These are phyloP conservation scores for Cerceris rybyensis DNA, from an alignment of 2,888 invertebrate genomes.

Conservation along the genomic window DNA sequence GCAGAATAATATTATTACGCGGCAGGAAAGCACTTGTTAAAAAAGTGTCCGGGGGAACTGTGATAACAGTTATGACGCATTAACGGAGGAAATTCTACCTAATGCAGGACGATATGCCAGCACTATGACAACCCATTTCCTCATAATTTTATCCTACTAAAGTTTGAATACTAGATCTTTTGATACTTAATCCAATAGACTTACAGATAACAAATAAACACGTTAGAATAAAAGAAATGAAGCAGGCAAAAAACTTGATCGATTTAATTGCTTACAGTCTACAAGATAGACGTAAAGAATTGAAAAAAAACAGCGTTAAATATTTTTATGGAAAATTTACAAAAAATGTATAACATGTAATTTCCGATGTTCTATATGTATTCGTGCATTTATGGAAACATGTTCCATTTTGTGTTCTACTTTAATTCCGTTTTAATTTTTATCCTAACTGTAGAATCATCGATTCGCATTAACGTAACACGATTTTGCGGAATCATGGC, in stretches of 20 bases:
- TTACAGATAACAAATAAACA: no score
- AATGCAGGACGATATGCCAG: slow-evolving; percentile 13
- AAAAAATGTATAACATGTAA: no score
- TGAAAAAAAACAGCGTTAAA: no score
- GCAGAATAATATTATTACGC: slow-evolving; percentile 12
- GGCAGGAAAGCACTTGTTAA: slow-evolving; percentile 58
- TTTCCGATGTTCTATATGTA: no score
- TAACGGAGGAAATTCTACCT: slow-evolving; percentile 41
- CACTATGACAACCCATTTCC: slow-evolving; percentile 4
- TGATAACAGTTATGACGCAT: slow-evolving; percentile 47
- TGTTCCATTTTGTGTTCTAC: not conserved
- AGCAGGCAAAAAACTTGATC: no score
- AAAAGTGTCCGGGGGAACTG: slow-evolving; percentile 38
- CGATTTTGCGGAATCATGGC: not conserved
- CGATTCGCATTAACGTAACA: not conserved
- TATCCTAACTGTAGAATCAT: not conserved
- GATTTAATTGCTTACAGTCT: no score
- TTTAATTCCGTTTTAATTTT: not conserved
- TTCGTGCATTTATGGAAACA: no score
- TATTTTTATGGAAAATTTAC: no score
- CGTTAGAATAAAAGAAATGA: no score
- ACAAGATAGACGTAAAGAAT: no score
- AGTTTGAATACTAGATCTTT: no score
- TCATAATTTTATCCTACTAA: not conserved
- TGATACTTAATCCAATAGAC: no score